A percentile compares a stretch with the other conserved stretches of the same genome.
These are phyloP conservation scores for Theonella swinhoei DNA, from an alignment of 37 sponge, comb jelly and placozoan species.

Conservation along the genomic window DNA sequence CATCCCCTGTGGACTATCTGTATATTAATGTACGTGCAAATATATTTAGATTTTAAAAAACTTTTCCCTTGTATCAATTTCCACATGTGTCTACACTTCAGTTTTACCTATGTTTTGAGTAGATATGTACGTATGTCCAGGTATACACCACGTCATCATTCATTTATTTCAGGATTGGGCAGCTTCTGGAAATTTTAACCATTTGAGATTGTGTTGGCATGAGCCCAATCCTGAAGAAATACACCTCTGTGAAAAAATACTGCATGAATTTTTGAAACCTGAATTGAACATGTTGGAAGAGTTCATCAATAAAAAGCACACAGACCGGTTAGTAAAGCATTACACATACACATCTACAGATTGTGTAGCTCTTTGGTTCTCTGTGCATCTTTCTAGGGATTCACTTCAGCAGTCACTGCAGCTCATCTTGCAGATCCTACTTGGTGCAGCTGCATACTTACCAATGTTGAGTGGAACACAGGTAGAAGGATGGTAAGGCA, in stretches of 20 bases:
- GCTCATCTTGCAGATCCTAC: slow-evolving; percentile 26
- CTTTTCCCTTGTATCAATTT: neutral
- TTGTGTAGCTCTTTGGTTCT: neutral
- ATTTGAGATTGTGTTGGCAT: slow-evolving; percentile 73
- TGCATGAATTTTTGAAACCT: slow-evolving; percentile 68
- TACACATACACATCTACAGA: neutral
- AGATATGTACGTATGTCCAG: no score
- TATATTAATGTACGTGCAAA: slow-evolving; percentile 61
- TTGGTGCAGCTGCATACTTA: slow-evolving; percentile 53
- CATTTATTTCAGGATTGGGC: slow-evolving; percentile 85
- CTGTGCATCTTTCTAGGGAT: slow-evolving; percentile 37
- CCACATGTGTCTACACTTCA: no score
- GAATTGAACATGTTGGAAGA: slow-evolving; percentile 57
- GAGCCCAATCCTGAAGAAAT: slow-evolving; percentile 61
- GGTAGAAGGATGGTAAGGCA: slow-evolving; percentile 62
- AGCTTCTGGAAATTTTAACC: slow-evolving; percentile 18
- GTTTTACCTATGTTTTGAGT: no score
- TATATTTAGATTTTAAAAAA: neutral
- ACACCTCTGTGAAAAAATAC: slow-evolving; percentile 51
- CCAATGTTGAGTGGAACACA: slow-evolving; percentile 55
- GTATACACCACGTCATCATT: no score
- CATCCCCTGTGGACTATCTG: slow-evolving; percentile 56
- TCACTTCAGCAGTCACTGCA: slow-evolving; percentile 35
- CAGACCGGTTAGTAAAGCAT: slow-evolving; percentile 37
- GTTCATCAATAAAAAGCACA: slow-evolving; percentile 40